These are phyloP conservation scores for Hylyphantes graminicola DNA, from an alignment of 1,140 invertebrate species.

Conservation along the genomic window DNA sequence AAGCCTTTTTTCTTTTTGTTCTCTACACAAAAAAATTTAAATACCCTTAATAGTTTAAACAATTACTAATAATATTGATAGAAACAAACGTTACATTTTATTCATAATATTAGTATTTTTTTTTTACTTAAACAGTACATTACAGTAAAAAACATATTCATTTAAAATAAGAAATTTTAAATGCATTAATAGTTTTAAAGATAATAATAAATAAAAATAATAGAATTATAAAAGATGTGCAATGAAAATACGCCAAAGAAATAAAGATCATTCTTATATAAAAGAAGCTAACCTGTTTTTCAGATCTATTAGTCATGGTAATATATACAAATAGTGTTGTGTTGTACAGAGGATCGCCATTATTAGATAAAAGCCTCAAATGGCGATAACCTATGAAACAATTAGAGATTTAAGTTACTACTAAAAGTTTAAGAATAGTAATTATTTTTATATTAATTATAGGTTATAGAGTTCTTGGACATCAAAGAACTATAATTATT, in stretches of 20 bases:
- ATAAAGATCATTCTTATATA: no score
- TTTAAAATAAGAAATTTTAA: no score
- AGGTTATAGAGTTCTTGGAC: background rate
- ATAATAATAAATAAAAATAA: no score
- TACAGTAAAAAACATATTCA: no score
- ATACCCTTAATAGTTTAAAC: background rate
- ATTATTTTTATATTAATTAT: background rate
- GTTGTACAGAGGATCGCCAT: conserved; percentile 73
- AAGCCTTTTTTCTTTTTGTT: conserved; percentile 58
- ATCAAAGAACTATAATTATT: no score
- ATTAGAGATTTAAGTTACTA: background rate
- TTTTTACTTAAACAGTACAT: no score
- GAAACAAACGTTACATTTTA: no score
- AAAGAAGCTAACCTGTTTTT: conserved; percentile 36
- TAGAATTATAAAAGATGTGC: no score
- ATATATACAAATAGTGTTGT: conserved; percentile 75
- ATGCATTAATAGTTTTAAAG: no score
- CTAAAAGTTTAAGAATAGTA: background rate
- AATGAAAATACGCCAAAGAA: no score
- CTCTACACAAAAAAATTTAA: conserved; percentile 47
- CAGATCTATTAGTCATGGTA: conserved; percentile 70
- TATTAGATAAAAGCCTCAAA: conserved; percentile 72
- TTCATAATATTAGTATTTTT: no score
- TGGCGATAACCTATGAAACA: conserved; percentile 72
- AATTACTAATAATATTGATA: no score